phyloP scores from a whole-genome alignment of 2,797 vertebrate genomes.

The Fratercula arctica region DNA sequence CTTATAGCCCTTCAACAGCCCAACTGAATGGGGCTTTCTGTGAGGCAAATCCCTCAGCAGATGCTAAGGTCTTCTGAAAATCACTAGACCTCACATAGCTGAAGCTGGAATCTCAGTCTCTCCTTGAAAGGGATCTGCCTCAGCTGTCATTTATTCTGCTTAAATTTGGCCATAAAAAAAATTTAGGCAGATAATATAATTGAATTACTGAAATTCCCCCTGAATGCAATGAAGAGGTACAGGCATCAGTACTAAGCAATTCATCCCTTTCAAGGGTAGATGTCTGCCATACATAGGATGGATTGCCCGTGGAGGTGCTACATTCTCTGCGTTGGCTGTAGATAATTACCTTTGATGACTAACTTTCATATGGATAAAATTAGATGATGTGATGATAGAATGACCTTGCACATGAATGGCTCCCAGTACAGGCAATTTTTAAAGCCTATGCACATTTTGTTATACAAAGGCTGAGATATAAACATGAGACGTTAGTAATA shows the following conservation, averaged over 20 bases:
- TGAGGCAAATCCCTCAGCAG: not conserved
- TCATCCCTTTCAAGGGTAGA: not conserved
- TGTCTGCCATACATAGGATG: not conserved
- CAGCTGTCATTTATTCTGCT: not conserved
- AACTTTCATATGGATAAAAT: constrained; percentile 22
- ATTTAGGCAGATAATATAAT: not conserved
- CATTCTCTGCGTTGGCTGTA: not conserved
- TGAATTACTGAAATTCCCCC: not conserved
- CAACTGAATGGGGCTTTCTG: not conserved
- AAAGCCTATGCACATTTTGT: not conserved
- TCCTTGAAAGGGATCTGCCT: not conserved
- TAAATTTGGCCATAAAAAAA: not conserved
- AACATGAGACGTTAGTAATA: not conserved
- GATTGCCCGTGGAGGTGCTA: not conserved
- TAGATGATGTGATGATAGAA: not conserved
- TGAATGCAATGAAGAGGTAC: not conserved
- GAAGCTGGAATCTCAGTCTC: not conserved
- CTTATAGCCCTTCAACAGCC: not conserved
- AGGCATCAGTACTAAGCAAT: not conserved
- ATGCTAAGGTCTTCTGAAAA: not conserved
- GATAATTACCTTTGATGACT: not conserved
- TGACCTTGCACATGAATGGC: not conserved
- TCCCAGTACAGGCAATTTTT: not conserved
- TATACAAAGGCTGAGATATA: not conserved
- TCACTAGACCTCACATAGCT: not conserved